phyloP scores from a whole-genome alignment of 2,797 vertebrate species.

The Intellagama lesueurii region DNA sequence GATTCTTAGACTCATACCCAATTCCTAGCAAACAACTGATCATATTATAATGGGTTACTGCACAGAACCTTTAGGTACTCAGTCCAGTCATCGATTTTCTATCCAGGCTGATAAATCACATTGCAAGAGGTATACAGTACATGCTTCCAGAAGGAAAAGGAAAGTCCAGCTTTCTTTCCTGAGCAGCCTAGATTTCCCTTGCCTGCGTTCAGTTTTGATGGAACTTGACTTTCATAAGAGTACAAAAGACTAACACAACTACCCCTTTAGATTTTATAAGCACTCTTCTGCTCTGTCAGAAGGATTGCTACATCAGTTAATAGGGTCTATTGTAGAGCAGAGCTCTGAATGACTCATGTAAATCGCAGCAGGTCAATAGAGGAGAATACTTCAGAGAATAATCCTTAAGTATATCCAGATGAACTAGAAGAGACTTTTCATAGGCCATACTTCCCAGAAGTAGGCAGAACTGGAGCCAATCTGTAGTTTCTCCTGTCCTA shows the following conservation, averaged over 20 bases:
- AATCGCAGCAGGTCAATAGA: neutral
- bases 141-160: neutral
- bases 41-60: neutral
- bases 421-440: neutral
- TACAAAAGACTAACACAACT: neutral
- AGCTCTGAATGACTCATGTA: neutral
- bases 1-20: neutral
- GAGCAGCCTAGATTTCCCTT: neutral
- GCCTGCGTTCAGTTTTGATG: neutral
- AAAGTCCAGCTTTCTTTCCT: neutral
- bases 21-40: neutral
- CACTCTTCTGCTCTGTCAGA: neutral
- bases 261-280: neutral
- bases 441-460: neutral
- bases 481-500: neutral
- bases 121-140: neutral
- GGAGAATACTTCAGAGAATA: neutral
- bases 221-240: neutral
- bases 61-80: neutral
- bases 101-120: neutral
- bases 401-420: neutral
- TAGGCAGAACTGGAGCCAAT: neutral
- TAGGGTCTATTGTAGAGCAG: neutral
- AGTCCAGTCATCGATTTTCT: neutral
- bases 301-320: neutral